Evolutionary conservation across 2,113 vertebrate genomes (phyloP).

Genomic region (Pseudorasbora parva): DNA sequence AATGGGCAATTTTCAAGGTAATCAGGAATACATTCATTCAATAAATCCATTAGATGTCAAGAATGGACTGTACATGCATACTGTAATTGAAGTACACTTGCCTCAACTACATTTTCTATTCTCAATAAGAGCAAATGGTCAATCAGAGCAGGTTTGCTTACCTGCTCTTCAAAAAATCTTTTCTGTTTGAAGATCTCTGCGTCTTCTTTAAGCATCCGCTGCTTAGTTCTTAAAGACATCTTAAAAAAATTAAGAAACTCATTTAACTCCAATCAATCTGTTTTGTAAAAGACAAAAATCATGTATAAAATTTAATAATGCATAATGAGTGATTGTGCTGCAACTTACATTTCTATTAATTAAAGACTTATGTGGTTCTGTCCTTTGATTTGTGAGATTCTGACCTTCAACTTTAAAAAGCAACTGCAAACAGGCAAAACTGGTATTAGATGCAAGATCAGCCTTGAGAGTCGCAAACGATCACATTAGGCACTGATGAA

Average conservation of each 20-base stretch:
- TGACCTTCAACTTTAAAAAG: conserved; percentile 79
- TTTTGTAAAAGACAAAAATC: neutral
- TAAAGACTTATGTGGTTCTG: conserved; percentile 78
- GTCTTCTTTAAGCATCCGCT: conserved; percentile 91
- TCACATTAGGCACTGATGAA: neutral
- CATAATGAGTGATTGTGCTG: neutral
- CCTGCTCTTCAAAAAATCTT: conserved; percentile 93
- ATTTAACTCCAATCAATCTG: neutral
- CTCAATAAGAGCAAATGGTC: too few species aligned
- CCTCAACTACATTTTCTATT: neutral
- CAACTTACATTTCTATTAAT: conserved; percentile 79
- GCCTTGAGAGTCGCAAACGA: neutral
- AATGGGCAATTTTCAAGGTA: neutral
- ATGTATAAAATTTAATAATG: neutral
- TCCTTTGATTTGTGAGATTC: conserved; percentile 75
- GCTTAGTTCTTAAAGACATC: conserved; percentile 91
- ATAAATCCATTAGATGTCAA: neutral
- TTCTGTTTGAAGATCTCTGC: conserved; percentile 96
- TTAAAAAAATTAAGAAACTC: conserved; percentile 55
- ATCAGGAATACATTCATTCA: neutral
- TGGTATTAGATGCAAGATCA: neutral
- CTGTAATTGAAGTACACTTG: neutral
- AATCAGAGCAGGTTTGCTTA: conserved; percentile 58
- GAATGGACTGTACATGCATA: neutral
- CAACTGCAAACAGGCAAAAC: conserved; percentile 67